Evolutionary conservation across 2,797 vertebrate genomes (phyloP), one percentile per base, ranked within the genome.

Genomic region (Acipenser ruthenus): DNA sequence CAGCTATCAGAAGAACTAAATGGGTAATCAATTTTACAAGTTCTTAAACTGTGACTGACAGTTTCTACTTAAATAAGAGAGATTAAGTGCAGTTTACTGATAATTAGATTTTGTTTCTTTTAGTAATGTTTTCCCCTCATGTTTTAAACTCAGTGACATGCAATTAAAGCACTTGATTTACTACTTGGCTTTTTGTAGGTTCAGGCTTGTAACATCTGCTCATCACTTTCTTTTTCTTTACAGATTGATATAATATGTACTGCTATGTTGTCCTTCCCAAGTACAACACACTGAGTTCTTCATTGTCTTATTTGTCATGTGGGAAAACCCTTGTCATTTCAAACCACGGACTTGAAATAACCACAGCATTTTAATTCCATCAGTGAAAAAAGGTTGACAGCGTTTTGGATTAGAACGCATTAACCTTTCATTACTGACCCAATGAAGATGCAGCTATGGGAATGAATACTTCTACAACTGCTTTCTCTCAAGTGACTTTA

Each of bases 21-120:
- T 71, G 64, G 67, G 66, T 66, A 73, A 77, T 80, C 75, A 78
- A 75, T 83, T 63, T 51, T 51, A 64, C 68, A 67, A 67, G 60
- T 64, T 68, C 67, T 72, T 71, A 69, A 71, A 65, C 67, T 58
- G 62, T 71, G 18, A 67, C 67, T 64, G 69, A 56, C 72, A 74
- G 47, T 60, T 64, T 64, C 63, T 65, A 49, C 68, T 65, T 70
- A 67, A 67, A 66, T 64, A 65, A 67, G 67, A 64, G 47, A 62
- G 66, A 67, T 67, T 47, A 67, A 67, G 23, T 56, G 12, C 50
- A 62, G 10, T 61, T 61, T 49, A 60, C 49, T 61, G 59, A 51
- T 67, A 63, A 67, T 67, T 67, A 67, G 11, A 59, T 67, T 53
- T 37, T n/a, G 60, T 63, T 55, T 55, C 60, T 63, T 7, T 13